phyloP scores from a whole-genome alignment of 2,797 vertebrate genomes.

The Galaxias olidus region DNA sequence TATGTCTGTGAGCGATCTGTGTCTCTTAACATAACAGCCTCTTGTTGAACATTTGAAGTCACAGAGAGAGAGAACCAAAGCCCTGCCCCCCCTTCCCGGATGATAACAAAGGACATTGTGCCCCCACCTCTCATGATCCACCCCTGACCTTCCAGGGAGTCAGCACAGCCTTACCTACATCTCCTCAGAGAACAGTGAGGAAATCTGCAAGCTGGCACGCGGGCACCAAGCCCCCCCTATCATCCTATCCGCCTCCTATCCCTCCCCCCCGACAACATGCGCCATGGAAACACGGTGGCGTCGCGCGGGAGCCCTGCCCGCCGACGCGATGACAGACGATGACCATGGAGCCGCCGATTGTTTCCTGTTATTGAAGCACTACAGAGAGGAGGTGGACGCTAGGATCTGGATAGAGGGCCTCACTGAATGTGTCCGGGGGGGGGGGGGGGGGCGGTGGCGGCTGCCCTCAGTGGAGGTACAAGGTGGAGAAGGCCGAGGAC shows the following conservation, averaged over 20 bases:
- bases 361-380: slow-evolving; percentile 81
- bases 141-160: neutral
- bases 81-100: slow-evolving; percentile 14
- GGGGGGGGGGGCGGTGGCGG: slow-evolving; percentile 30
- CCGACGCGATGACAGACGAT: slow-evolving; percentile 71
- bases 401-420: too few species aligned
- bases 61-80: slow-evolving; percentile 11
- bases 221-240: slow-evolving; percentile 37
- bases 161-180: slow-evolving; percentile 51
- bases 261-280: slow-evolving; percentile 53
- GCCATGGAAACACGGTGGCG: slow-evolving; percentile 70
- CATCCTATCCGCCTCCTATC: slow-evolving; percentile 27
- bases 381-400: slow-evolving; percentile 25
- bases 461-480: neutral
- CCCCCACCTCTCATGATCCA: slow-evolving; percentile 39
- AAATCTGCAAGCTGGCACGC: slow-evolving; percentile 51
- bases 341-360: slow-evolving; percentile 57
- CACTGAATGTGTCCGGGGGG: too few species aligned
- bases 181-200: slow-evolving; percentile 66
- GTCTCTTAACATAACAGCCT: neutral
- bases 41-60: neutral
- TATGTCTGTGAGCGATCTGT: neutral
- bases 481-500: slow-evolving; percentile 31
- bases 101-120: slow-evolving; percentile 28
- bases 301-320: slow-evolving; percentile 65